Base-by-base conservation (phyloP, 2,797 vertebrate genomes). In the Macroramphosus scolopax region DNA sequence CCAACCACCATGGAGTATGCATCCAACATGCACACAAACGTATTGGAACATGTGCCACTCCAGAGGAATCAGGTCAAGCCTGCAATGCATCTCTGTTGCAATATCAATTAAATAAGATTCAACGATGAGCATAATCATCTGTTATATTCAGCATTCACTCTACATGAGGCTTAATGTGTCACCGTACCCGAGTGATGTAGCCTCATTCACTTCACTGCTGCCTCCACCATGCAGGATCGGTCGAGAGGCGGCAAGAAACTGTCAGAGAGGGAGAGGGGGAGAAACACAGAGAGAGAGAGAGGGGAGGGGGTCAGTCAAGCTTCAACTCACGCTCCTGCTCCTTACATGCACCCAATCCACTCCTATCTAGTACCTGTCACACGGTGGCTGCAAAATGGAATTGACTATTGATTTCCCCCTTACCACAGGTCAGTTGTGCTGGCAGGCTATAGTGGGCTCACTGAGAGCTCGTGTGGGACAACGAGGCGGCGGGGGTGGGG, bases 351-450 rank as follows among this genome's bases (percentile, higher is more conserved):
- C 84, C 87, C 88, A 83, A 88, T 89, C 83, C 79, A 82, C 86
- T 89, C 78, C 87, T 87, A 88, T 91, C 89, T 89, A 78, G 82
- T 88, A 88, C 60, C 88, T 89, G 90, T 90, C 89, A 89, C 81
- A 85, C 45, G 47, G 72, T 58, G 58, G 67, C 82, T 72, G 75
- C 84, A 86, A 88, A 90, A 88, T 91, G 87, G 85, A 91, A 91
- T 91, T 89, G 89, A 90, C 89, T 90, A 91, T 91, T 87, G 89
- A 91, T 87, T 87, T 84, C 80, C 79, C 63, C 46, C 80, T 87
- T 83, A 87, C 81, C 77, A 81, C 87, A 85, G 87, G 89, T 88
- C 88, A 88, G 80, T 46, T 68, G 67, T 57, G 72, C 69, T 76
- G 81, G 65, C 77, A 81, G 74, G 66, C 61, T 75, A 60, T 44